Evolutionary conservation across 2,888 invertebrate genomes (phyloP).

Genomic region (Bhutanitis thaidina): DNA sequence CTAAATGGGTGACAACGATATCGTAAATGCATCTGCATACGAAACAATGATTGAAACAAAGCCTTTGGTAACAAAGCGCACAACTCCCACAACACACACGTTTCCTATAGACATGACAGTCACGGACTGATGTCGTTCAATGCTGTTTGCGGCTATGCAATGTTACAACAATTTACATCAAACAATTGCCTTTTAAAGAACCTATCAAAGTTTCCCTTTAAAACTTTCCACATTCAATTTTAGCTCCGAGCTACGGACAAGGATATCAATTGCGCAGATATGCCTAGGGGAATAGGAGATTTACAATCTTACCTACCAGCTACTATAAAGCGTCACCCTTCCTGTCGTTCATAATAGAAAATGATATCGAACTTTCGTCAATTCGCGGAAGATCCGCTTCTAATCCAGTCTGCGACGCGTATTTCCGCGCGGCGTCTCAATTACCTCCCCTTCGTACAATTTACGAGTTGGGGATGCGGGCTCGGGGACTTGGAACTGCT

Average conservation of each 20-base stretch:
- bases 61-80: too few species aligned
- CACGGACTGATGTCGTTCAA: too few species aligned
- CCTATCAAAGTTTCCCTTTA: background rate
- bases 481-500: background rate
- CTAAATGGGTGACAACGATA: too few species aligned
- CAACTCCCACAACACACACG: too few species aligned
- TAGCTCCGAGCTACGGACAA: background rate
- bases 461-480: background rate
- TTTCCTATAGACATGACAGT: too few species aligned
- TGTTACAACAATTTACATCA: too few species aligned
- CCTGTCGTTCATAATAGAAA: background rate
- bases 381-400: slow-evolving; percentile 10
- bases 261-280: background rate
- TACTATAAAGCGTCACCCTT: background rate
- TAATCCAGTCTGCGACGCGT: slow-evolving; percentile 10
- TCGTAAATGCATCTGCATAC: too few species aligned
- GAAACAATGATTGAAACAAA: too few species aligned
- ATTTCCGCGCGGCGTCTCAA: slow-evolving; percentile 15
- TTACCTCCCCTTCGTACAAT: slow-evolving; percentile 7
- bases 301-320: background rate
- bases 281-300: background rate
- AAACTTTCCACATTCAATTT: slow-evolving; percentile 4
- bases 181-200: too few species aligned
- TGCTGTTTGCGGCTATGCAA: too few species aligned
- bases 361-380: background rate